Percentiles rank a stretch among this genome's conserved stretches.
Evolutionary conservation across 2,888 invertebrate species (phyloP).

Genomic region (Seladonia tumulorum): DNA sequence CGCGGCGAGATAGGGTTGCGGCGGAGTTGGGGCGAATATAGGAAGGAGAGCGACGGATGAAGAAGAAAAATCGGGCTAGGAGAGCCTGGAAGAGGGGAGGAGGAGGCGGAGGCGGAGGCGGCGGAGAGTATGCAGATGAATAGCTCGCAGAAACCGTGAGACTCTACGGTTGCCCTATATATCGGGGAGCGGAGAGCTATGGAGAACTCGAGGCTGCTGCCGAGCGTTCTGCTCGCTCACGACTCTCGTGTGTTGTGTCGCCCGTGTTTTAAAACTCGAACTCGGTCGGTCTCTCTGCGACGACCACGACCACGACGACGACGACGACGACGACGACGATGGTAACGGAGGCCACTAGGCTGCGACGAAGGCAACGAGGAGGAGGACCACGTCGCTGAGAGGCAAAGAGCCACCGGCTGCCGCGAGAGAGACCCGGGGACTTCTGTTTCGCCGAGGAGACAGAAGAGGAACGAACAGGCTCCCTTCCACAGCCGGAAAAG

Average conservation of each 20-base stretch:
- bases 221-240: constrained; percentile 65
- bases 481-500: constrained; percentile 6
- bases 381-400: constrained; percentile 48
- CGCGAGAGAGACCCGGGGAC: constrained; percentile 31
- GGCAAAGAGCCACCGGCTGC: constrained; percentile 60
- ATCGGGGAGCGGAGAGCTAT: constrained; percentile 76
- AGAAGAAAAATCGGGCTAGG: constrained; percentile 41
- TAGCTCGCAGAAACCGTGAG: constrained; percentile 84
- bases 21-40: constrained; percentile 16
- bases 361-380: constrained; percentile 3
- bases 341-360: not conserved
- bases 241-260: constrained; percentile 69
- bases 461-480: constrained; percentile 20
- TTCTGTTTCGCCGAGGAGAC: constrained; percentile 28
- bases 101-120: constrained; percentile 51
- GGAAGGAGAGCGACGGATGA: constrained; percentile 51
- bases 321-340: constrained; percentile 2
- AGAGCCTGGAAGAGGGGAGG: constrained; percentile 21
- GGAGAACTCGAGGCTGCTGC: constrained; percentile 61
- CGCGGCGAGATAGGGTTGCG: constrained; percentile 45
- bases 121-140: constrained; percentile 82
- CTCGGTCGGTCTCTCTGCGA: constrained; percentile 64
- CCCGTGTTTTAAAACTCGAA: constrained; percentile 69
- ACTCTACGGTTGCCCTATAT: constrained; percentile 83
- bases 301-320: constrained; percentile 35